A percentile compares a stretch with the other conserved stretches of the same genome.
phyloP scores from a whole-genome alignment of 2,797 vertebrate genomes.

The Pteronotus mesoamericanus region DNA sequence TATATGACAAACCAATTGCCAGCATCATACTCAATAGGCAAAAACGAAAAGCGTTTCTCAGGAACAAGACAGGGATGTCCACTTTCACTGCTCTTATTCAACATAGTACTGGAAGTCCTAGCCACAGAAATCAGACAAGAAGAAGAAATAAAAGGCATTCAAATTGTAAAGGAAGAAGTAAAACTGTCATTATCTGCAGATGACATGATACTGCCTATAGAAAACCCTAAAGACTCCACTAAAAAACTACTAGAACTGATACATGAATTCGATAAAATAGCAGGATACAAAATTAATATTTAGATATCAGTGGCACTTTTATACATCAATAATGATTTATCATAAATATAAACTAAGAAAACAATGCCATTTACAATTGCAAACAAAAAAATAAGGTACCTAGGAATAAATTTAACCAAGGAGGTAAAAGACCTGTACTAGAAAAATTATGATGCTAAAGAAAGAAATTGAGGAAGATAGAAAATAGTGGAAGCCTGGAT shows the following conservation, averaged over 20 bases:
- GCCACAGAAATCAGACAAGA: neutral
- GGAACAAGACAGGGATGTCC: neutral
- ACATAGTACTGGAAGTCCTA: neutral
- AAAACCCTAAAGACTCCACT: neutral
- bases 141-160: neutral
- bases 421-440: neutral
- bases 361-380: neutral
- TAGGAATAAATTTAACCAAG: neutral
- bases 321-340: neutral
- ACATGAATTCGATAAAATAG: neutral
- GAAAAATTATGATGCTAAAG: neutral
- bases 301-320: neutral
- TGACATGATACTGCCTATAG: neutral
- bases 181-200: neutral
- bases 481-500: neutral
- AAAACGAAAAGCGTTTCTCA: neutral
- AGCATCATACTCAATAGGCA: neutral
- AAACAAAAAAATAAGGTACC: neutral
- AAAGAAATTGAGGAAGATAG: neutral
- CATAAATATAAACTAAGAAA: neutral
- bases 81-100: neutral
- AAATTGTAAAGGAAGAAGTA: neutral
- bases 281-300: neutral
- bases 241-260: neutral
- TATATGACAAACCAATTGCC: neutral